Conservation (phyloP, 2,888 invertebrate genomes). For the Aphidius colemani region DNA sequence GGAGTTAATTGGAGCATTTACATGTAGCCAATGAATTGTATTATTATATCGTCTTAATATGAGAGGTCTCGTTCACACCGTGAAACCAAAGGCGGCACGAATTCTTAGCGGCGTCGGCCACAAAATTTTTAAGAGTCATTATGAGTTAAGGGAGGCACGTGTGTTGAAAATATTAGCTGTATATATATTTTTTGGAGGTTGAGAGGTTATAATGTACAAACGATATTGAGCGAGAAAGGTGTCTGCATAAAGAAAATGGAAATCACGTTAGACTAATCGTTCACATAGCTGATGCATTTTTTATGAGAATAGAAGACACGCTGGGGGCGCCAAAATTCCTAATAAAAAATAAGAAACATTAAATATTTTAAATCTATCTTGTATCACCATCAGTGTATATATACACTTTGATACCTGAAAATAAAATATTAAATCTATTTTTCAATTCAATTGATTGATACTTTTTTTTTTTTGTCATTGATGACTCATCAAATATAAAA, state of each 20-base stretch:
- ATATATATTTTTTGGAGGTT: neutral
- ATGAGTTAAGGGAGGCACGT: constrained; percentile 33
- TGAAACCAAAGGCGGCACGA: constrained; percentile 37
- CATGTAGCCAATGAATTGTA: constrained; percentile 5
- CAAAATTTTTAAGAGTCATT: constrained; percentile 33
- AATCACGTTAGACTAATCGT: constrained; percentile 52
- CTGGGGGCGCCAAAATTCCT: constrained; percentile 34
- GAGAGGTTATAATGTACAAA: constrained; percentile 9
- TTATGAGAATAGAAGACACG: constrained; percentile 25
- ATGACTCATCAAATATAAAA: neutral
- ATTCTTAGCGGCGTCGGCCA: constrained; percentile 25
- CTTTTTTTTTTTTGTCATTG: constrained; percentile 2
- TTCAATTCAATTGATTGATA: neutral
- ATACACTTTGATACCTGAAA: constrained; percentile 1
- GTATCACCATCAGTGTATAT: constrained; percentile 11
- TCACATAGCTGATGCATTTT: constrained; percentile 40
- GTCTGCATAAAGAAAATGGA: constrained; percentile 24
- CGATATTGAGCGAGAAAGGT: constrained; percentile 14
- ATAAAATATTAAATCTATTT: neutral
- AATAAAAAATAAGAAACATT: constrained; percentile 22
- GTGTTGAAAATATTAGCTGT: constrained; percentile 14
- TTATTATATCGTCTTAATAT: constrained; percentile 19
- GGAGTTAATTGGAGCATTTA: constrained; percentile 11
- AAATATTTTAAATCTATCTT: neutral
- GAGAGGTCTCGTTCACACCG: constrained; percentile 30